Base-by-base conservation (phyloP, 2,888 invertebrate genomes). In the Drosophila kambysellisi region DNA sequence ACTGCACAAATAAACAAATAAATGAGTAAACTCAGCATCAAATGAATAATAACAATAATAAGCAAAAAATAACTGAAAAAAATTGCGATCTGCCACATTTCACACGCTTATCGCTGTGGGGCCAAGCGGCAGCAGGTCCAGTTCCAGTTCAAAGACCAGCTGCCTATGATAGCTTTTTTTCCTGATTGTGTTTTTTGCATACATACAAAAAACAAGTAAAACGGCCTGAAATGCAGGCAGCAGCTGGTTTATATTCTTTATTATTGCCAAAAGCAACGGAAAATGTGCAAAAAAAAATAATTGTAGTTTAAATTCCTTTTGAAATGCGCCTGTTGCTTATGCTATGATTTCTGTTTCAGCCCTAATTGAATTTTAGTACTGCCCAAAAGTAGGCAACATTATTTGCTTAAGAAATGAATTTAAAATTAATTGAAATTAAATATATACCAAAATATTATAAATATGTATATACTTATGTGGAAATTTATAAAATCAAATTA, bases 41-140 rank as follows among this genome's bases (percentile, higher is more conserved):
- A 37, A 37, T 25, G 29, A 56, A 30, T 25, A 1, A 25, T 32
- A 32, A 43, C 4, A 43, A 32, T 12, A 12, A 39, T n/a, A n/a
- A 39, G 15, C n/a, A 56, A 41, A 37, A 25, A 54, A 15, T 59
- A 50, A 25, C 41, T 50, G 15, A 6, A 32, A 3, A 58, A 41
- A 32, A 37, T 25, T 41, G 32, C 58, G 53, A 61, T 50, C 57
- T 72, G 66, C 51, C 63, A 48, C 59, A 58, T 81, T 76, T 79
- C 78, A 69, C 79, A 79, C 79, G 79, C 79, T 81, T 81, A 79
- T 79, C 79, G 52, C 39, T 17, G 20, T 25, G 20, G 9, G 33
- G 20, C 7, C 51, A 43, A 56, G 25, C 56, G 46, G 15, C 41
- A 8, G 33, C 35, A 30, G 2, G 51, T n/a, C 17, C 25, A 39